Percentiles rank a stretch among this genome's conserved stretches.
These are phyloP conservation scores for Naso thynnoides DNA, from an alignment of 2,797 vertebrate genomes.

Conservation along the genomic window DNA sequence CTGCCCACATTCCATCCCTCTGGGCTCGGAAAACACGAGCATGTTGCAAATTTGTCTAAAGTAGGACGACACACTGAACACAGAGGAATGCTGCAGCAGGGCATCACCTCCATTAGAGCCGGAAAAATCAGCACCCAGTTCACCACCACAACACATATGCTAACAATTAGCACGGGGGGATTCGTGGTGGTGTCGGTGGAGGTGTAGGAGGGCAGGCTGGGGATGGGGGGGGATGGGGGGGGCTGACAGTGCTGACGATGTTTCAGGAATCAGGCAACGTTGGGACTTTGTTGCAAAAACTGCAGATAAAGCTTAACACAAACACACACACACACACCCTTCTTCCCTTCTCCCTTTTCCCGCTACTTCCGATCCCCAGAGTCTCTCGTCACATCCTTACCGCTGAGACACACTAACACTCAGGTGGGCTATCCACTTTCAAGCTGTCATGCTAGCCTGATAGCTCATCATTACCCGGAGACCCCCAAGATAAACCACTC, in stretches of 20 bases:
- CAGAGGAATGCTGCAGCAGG: slow-evolving; percentile 52
- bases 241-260: slow-evolving; percentile 34
- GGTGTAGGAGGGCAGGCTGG: not conserved
- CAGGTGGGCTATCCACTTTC: slow-evolving; percentile 60
- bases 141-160: slow-evolving; percentile 54
- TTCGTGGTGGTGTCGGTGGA: slow-evolving; percentile 4
- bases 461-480: slow-evolving; percentile 35
- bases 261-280: slow-evolving; percentile 23
- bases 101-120: slow-evolving; percentile 54
- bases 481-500: not conserved
- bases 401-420: slow-evolving; percentile 42
- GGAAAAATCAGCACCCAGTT: slow-evolving; percentile 62
- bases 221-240: not conserved
- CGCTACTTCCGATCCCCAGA: slow-evolving; percentile 40
- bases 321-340: slow-evolving; percentile 15
- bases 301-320: slow-evolving; percentile 43
- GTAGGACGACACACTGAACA: slow-evolving; percentile 46
- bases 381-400: slow-evolving; percentile 53
- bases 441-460: slow-evolving; percentile 58
- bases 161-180: slow-evolving; percentile 43
- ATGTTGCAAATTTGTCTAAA: slow-evolving; percentile 51
- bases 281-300: slow-evolving; percentile 54
- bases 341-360: slow-evolving; percentile 31
- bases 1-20: slow-evolving; percentile 49
- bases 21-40: slow-evolving; percentile 36